A percentile compares a stretch with the other conserved stretches of the same genome.
Evolutionary conservation across 2,113 vertebrate genomes (phyloP).

Genomic region (Onychorhynchus coronatus): DNA sequence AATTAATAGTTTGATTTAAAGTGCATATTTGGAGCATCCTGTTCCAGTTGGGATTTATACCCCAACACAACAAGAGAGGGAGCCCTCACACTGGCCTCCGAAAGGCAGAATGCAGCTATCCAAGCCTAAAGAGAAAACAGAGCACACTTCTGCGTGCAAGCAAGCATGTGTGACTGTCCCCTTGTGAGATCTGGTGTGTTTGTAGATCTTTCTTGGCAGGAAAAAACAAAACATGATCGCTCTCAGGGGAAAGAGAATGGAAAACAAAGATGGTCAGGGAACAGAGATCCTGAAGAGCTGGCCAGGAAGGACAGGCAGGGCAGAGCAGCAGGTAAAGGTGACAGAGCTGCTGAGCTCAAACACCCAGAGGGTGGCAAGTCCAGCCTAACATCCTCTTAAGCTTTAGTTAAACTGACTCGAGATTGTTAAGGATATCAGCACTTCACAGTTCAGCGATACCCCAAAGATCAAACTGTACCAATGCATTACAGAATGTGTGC

Average conservation of each 20-base stretch:
- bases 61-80: slow-evolving; percentile 28
- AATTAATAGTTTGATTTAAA: background rate
- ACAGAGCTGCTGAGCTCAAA: background rate
- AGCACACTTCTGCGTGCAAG: background rate
- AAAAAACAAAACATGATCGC: background rate
- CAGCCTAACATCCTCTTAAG: background rate
- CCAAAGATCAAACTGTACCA: background rate
- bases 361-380: background rate
- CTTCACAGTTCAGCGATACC: background rate
- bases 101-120: background rate
- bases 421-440: background rate
- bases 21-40: background rate
- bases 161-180: background rate
- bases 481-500: background rate
- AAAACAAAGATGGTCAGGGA: background rate
- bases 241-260: background rate
- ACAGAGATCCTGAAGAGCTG: background rate
- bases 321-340: background rate
- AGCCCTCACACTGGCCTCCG: slow-evolving; percentile 10
- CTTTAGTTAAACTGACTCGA: background rate
- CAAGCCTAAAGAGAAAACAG: background rate
- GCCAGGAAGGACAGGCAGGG: background rate
- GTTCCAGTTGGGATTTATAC: background rate
- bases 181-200: background rate
- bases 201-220: background rate